phyloP scores from a whole-genome alignment of 2,113 vertebrate species.

The Neotoma lepida region DNA sequence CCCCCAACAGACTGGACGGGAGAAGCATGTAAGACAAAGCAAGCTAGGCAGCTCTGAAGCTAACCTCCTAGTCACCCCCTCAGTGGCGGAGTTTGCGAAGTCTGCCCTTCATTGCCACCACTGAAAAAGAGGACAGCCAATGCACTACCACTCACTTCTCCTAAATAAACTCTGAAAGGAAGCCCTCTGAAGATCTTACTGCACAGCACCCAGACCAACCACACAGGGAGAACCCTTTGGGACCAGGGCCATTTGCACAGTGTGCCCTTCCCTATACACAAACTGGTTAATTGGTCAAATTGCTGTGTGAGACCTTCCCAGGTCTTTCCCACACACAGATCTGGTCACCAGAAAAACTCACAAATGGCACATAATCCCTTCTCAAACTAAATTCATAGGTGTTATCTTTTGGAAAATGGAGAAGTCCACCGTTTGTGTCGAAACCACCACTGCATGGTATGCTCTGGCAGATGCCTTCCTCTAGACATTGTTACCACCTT shows the following conservation, averaged over 20 bases:
- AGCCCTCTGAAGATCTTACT: not conserved
- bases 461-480: too few species aligned
- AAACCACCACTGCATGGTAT: not conserved
- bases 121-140: not conserved
- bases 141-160: too few species aligned
- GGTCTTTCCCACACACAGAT: not conserved
- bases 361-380: not conserved
- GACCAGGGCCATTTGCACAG: too few species aligned
- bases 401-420: not conserved
- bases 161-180: not conserved
- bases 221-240: not conserved
- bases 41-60: not conserved
- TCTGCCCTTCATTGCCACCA: not conserved
- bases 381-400: not conserved
- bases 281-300: not conserved
- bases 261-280: not conserved
- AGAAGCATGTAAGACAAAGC: not conserved
- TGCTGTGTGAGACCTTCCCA: not conserved
- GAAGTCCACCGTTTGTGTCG: not conserved
- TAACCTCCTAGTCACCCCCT: not conserved
- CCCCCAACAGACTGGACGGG: not conserved
- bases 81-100: not conserved
- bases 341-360: not conserved
- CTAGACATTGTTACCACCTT: not conserved
- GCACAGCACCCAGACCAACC: not conserved